Evolutionary conservation across 23 tunicate species (phyloP), one percentile per base, ranked within the genome.

Genomic region (Oikopleura albicans): DNA sequence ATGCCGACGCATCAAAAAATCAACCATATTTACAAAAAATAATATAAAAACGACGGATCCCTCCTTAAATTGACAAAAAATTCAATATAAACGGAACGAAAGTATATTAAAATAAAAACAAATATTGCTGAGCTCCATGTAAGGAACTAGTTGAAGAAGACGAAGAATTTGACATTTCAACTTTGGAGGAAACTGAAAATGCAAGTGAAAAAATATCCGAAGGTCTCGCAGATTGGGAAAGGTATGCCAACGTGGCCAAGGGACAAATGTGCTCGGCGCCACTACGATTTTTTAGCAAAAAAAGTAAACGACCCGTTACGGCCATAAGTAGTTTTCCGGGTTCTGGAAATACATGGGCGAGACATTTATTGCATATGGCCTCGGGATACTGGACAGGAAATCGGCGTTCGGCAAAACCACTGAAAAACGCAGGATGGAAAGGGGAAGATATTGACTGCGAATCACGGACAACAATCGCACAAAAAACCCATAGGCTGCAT

Each of bases 271-370:
- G 79, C 31, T 34, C 79, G 2, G 79, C 79, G 2, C 34, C 27
- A 2, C 31, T 71, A 2, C 28, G 79, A 71, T 71, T 16, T 16
- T 71, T 71, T 31, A 16, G 79, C 37, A 34, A 34, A 4, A 37
- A 71, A 71, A 37, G 4, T 2, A 4, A 29, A 4, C 28, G 79
- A 29, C 27, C 27, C 28, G 31, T 16, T 16, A 31, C 37, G 28
- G 79, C 79, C 4, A 71, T 71, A 12, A 12, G 34, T 2, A 71
- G 79, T 29, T 71, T 71, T 71, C 79, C 79, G 2, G 79, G 79
- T 71, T 71, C 79, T 16, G 79, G 79, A 29, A 71, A 71, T 29
- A 71, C 79, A 2, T 71, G 79, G 79, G 79, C 79, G 31, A 71
- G 63, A 49, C 79, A 71, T 29, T 29, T 71, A 2, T 29, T 71